A percentile compares a stretch with the other conserved stretches of the same genome.
phyloP scores from a whole-genome alignment of 2,797 vertebrate genomes.

The Myotis myotis region DNA sequence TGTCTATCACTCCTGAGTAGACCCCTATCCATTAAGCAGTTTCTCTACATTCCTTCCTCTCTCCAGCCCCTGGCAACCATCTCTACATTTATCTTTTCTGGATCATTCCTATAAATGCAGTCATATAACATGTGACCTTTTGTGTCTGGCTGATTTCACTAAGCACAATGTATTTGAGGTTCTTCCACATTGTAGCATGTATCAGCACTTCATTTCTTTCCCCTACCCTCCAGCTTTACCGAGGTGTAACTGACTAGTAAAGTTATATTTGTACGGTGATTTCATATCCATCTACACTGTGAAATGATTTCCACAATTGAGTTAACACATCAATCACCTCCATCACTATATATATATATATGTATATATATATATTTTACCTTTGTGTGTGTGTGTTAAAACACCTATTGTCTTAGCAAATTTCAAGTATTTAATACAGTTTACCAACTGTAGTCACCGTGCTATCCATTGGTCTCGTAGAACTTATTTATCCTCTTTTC shows the following conservation, averaged over 20 bases:
- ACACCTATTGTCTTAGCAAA: not conserved
- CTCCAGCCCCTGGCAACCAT: not conserved
- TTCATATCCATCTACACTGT: not conserved
- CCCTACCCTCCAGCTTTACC: not conserved
- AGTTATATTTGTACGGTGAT: not conserved
- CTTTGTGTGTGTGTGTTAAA: not conserved
- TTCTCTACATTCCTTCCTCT: not conserved
- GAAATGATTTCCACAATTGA: not conserved
- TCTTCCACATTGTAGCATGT: not conserved
- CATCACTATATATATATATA: not conserved
- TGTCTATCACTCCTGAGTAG: not conserved
- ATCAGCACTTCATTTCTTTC: not conserved
- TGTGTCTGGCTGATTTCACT: not conserved
- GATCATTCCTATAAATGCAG: not conserved
- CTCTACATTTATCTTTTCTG: not conserved
- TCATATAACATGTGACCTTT: not conserved
- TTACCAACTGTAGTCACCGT: not conserved
- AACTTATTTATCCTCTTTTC: not conserved
- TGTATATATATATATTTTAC: not conserved
- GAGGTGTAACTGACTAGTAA: not conserved
- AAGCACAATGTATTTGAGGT: not conserved
- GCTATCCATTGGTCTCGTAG: not conserved
- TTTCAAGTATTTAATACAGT: not conserved
- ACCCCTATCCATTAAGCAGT: not conserved
- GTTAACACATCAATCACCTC: not conserved